Conservation (phyloP, 2,797 vertebrate genomes). For the Macropodus opercularis region DNA sequence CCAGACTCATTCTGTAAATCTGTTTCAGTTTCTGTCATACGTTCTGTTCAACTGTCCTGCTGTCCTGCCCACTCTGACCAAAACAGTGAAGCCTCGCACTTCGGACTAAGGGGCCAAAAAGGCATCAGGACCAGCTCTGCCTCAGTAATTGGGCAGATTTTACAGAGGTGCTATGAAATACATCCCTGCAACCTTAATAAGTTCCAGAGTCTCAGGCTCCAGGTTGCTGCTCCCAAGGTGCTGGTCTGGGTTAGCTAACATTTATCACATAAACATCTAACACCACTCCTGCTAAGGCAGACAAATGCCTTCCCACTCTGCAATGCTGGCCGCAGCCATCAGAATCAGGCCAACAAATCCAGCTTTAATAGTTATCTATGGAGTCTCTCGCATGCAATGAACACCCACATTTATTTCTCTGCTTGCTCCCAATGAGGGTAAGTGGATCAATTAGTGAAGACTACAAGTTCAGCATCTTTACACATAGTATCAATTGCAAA, state of each 20-base stretch:
- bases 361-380: constrained; percentile 92
- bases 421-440: constrained; percentile 89
- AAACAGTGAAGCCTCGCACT: constrained; percentile 52
- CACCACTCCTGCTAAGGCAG: constrained; percentile 85
- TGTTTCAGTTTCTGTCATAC: constrained; percentile 19
- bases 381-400: constrained; percentile 89
- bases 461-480: constrained; percentile 99
- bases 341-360: constrained; percentile 86
- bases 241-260: constrained; percentile 82
- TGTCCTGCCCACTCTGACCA: constrained; percentile 38
- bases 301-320: constrained; percentile 86
- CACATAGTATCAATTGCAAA: constrained; percentile 89
- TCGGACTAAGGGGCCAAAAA: constrained; percentile 51
- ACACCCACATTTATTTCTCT: constrained; percentile 90
- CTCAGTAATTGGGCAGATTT: constrained; percentile 83
- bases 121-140: constrained; percentile 65
- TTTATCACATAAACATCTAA: constrained; percentile 87
- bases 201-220: constrained; percentile 81
- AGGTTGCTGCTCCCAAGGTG: constrained; percentile 83
- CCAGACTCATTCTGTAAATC: constrained; percentile 14
- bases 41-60: constrained; percentile 19
- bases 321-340: constrained; percentile 77
- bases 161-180: constrained; percentile 79
- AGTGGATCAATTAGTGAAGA: constrained; percentile 96
- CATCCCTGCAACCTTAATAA: constrained; percentile 84